Evolutionary conservation across 2,888 invertebrate genomes (phyloP), one percentile per base, ranked within the genome.

Genomic region (Drosophila subquinaria): DNA sequence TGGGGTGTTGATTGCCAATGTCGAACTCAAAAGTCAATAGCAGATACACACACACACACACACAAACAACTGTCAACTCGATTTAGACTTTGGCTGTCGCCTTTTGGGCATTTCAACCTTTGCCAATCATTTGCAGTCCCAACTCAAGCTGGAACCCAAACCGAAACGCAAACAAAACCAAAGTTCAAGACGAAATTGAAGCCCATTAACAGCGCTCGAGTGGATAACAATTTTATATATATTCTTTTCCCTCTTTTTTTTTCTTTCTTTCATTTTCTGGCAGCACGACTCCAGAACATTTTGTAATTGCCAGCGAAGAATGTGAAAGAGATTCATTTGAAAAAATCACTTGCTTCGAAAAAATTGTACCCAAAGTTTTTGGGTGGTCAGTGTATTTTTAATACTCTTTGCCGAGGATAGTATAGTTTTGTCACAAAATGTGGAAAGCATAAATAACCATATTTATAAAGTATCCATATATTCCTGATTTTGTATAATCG

Each of bases 121-220:
- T 83, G 64, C 74, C 62, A 79, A 82, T 80, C 83, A 82, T 81
- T 81, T 73, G 70, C 82, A 82, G 70, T 50, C 51, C 47, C 55
- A 59, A 63, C 20, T 42, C 15, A 23, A 57, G 43, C n/a, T 17
- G 15, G 45, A 59, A 40, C 40, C 59, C 48, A 57, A 33, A 59
- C 23, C 45, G 23, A 59, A 62, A 53, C 17, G 48, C 53, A 73
- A 76, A 73, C 61, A 73, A 69, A 74, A 52, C 55, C 59, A 73
- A 77, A 67, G 62, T 65, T 56, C 23, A 73, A 70, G 51, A 33
- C 64, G 45, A 74, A 78, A 66, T 71, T 69, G 51, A 71, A 69
- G 74, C 69, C 85, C 86, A 82, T 84, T 84, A 86, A 80, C 66
- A 76, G 70, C 83, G 86, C 81, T 88, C 66, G 83, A 80, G 86